Conservation (phyloP, 2,113 vertebrate genomes). For the Callipepla californica region DNA sequence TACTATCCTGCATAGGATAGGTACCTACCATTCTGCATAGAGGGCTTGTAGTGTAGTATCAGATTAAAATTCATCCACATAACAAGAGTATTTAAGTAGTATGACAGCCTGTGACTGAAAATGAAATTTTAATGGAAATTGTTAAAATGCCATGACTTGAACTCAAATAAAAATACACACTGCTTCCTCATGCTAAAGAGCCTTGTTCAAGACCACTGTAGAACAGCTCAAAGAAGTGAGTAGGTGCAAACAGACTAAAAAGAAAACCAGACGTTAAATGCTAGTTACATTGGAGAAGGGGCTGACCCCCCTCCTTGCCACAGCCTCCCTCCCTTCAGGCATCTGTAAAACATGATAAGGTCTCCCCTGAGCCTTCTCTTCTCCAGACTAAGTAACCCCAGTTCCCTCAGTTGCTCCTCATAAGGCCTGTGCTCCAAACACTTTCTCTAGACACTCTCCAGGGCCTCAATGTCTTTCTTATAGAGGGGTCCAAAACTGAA, state of each 20-base stretch:
- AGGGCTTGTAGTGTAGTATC: not conserved
- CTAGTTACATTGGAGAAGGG: too few relatives aligned
- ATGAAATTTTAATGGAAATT: not conserved
- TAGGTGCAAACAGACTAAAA: not conserved
- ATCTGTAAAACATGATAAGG: too few relatives aligned
- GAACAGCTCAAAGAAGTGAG: not conserved
- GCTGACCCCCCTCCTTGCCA: too few relatives aligned
- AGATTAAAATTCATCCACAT: not conserved
- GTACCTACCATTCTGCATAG: not conserved
- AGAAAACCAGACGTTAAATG: accelerated
- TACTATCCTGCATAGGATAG: not conserved
- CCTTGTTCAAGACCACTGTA: not conserved
- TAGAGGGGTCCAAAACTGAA: too few relatives aligned
- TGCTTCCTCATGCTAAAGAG: not conserved
- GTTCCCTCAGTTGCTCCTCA: too few relatives aligned
- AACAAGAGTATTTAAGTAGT: not conserved
- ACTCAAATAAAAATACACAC: accelerated
- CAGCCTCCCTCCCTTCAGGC: too few relatives aligned
- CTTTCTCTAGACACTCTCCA: too few relatives aligned
- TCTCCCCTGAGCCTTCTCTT: too few relatives aligned
- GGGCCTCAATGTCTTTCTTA: too few relatives aligned
- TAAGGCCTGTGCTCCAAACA: too few relatives aligned
- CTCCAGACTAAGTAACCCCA: too few relatives aligned
- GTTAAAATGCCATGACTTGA: not conserved
- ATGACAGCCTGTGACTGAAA: not conserved